Evolutionary conservation across 2,888 invertebrate genomes (phyloP), one percentile per base, ranked within the genome.

Genomic region (Ligdia adustata): DNA sequence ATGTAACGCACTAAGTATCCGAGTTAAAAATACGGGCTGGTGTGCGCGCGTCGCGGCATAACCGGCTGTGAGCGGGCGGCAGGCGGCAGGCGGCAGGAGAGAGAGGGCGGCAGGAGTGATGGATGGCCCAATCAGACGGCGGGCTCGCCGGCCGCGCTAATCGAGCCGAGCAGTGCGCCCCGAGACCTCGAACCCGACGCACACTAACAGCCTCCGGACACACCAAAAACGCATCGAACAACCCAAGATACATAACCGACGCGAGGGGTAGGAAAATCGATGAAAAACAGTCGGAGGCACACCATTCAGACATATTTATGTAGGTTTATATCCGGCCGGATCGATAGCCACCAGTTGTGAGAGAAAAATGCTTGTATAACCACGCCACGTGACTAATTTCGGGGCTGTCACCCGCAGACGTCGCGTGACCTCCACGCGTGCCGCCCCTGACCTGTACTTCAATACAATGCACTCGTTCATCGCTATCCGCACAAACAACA

Each of bases 71-170:
- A 67, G 69, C 75, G 72, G 53, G 62, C 43, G 62, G 64, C 64
- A 66, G 62, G 65, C 63, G 4, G 18, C 68, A 67, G 63, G 62
- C 69, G 66, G 68, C 73, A 69, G 76, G 76, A n/a, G n/a, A n/a
- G 79, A 65, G 68, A 75, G 76, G 78, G 76, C 66, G 69, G 69
- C 61, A n/a, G 65, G 65, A 62, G 79, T 89, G 91, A 91, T 91
- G 90, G 91, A 91, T 92, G 91, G 91, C 89, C 90, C 84, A 89
- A 88, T 88, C 87, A 83, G 86, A 86, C 88, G 82, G 84, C 86
- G 82, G 82, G 83, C 78, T n/a, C n/a, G 74, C 79, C 79, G 76
- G 81, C 79, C 85, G 81, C 82, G 83, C 86, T 87, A 88, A 83
- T 85, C 85, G 85, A 83, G 34, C 34, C 15, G 27, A 28, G 82